These are phyloP conservation scores for Limenitis camilla DNA, from an alignment of 2,888 invertebrate species.

Conservation along the genomic window DNA sequence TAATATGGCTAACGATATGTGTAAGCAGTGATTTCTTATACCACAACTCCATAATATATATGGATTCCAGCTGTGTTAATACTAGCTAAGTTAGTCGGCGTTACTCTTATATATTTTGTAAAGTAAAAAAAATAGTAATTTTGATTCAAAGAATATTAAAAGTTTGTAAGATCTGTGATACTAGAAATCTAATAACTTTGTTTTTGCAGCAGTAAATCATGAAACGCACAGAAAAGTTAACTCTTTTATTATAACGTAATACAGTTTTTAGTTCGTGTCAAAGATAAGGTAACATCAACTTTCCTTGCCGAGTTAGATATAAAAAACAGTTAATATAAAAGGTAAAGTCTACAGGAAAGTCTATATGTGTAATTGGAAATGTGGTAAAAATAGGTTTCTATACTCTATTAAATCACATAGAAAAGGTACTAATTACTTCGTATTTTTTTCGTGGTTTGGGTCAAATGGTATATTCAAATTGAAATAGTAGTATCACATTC, in stretches of 20 bases:
- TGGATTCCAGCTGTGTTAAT: conserved; percentile 19
- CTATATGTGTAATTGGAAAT: conserved; percentile 25
- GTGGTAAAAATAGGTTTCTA: no score
- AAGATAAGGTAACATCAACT: conserved; percentile 55
- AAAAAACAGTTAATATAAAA: conserved; percentile 38
- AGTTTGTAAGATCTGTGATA: no score
- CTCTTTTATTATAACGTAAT: background rate
- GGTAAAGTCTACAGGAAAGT: conserved; percentile 31
- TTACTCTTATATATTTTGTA: background rate
- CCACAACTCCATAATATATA: conserved; percentile 41
- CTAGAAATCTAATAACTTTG: no score
- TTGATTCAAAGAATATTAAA: no score
- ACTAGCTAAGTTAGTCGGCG: background rate
- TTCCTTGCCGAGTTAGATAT: conserved; percentile 63
- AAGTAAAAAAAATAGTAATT: no score
- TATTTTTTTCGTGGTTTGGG: no score
- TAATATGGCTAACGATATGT: conserved; percentile 51
- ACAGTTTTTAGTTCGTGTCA: conserved; percentile 22
- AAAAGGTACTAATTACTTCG: no score
- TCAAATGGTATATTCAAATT: no score
- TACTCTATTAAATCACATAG: no score
- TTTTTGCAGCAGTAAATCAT: background rate
- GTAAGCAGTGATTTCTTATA: conserved; percentile 65
- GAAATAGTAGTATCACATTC: no score
- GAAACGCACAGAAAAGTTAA: background rate